Evolutionary conservation across 2,113 vertebrate species (phyloP).

Genomic region (Macquaria ambigua): DNA sequence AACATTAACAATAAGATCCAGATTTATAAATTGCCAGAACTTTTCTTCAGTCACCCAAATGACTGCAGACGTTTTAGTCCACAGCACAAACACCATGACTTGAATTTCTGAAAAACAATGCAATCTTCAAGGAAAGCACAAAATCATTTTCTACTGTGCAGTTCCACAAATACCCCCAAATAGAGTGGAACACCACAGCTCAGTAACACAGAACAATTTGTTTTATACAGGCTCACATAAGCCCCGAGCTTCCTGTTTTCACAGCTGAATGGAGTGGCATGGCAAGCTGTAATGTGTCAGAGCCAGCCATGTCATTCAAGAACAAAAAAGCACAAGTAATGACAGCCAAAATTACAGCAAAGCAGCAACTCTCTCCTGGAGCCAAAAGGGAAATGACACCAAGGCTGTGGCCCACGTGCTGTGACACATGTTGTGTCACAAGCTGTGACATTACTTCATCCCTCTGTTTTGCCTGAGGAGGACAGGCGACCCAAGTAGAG

Average conservation of each 20-base stretch:
- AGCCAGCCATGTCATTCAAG: constrained; percentile 35
- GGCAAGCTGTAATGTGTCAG: constrained; percentile 26
- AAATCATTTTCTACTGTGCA: constrained; percentile 9
- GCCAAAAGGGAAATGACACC: constrained; percentile 43
- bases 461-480: constrained; percentile 41
- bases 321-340: constrained; percentile 39
- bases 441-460: constrained; percentile 61
- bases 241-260: constrained; percentile 27
- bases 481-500: constrained; percentile 22
- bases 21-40: neutral
- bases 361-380: constrained; percentile 24
- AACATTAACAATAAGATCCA: neutral
- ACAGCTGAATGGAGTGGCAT: constrained; percentile 28
- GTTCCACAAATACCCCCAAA: constrained; percentile 26
- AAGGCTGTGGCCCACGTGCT: constrained; percentile 18
- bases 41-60: constrained; percentile 9
- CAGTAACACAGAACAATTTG: constrained; percentile 28
- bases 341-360: constrained; percentile 49
- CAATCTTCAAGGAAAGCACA: neutral
- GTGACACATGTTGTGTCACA: constrained; percentile 35
- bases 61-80: neutral
- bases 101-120: neutral
- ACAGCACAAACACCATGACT: neutral
- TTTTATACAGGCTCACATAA: constrained; percentile 12
- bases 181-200: neutral